Percentiles rank a stretch among this genome's conserved stretches.
phyloP scores from a whole-genome alignment of 2,888 invertebrate genomes.

The Conchocele bisecta region DNA sequence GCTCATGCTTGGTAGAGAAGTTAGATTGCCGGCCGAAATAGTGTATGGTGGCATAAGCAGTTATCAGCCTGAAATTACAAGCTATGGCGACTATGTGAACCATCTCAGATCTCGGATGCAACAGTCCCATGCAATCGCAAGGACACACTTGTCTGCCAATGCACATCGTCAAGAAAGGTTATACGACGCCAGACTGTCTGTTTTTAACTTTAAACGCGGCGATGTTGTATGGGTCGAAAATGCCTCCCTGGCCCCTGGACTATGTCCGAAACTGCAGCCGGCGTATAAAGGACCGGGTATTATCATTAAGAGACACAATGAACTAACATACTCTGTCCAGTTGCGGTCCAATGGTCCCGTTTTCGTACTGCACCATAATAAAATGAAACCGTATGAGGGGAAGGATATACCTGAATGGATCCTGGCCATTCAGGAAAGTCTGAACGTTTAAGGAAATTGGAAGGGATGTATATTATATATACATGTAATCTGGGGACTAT shows the following conservation, averaged over 20 bases:
- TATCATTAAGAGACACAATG: not conserved
- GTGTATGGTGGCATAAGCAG: not conserved
- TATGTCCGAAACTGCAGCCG: not conserved
- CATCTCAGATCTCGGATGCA: not conserved
- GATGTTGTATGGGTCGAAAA: not conserved
- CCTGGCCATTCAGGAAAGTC: too few species aligned
- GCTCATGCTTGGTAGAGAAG: slow-evolving; percentile 7
- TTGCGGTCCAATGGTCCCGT: too few species aligned
- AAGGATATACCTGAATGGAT: too few species aligned
- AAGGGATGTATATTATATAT: too few species aligned
- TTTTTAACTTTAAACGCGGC: not conserved
- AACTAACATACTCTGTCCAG: too few species aligned
- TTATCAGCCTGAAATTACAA: not conserved
- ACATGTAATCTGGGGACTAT: too few species aligned
- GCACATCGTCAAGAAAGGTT: not conserved
- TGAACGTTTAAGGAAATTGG: too few species aligned
- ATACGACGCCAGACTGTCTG: not conserved
- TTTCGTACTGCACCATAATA: too few species aligned
- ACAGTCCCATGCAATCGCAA: not conserved
- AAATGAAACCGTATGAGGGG: too few species aligned
- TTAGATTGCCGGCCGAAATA: not conserved
- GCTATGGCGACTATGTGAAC: not conserved
- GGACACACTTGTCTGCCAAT: not conserved
- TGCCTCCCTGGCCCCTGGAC: not conserved
- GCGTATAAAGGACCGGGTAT: not conserved